Evolutionary conservation across 2,113 vertebrate species (phyloP).

Genomic region (Potamarius usumacintae): DNA sequence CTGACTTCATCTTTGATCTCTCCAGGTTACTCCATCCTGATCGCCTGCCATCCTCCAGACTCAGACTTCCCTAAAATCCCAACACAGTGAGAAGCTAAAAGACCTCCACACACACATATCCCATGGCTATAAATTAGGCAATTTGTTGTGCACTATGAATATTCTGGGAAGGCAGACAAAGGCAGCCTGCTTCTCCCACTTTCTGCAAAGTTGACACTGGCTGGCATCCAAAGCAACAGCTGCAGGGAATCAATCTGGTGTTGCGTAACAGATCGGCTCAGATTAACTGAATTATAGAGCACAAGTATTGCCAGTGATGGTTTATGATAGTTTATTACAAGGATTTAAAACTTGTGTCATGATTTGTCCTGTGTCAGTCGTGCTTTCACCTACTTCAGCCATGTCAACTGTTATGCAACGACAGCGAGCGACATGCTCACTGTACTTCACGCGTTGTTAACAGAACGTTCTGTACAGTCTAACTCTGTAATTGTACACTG

Average conservation of each 20-base stretch:
- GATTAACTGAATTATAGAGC: slow-evolving; percentile 2
- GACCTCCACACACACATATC: slow-evolving; percentile 3
- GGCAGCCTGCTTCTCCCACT: slow-evolving; percentile 6
- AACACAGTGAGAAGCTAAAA: no score
- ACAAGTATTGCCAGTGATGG: not conserved
- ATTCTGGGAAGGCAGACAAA: slow-evolving; percentile 28
- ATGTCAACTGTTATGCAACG: slow-evolving; percentile 16
- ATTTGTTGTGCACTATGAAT: slow-evolving; percentile 36
- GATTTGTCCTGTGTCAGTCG: slow-evolving; percentile 8
- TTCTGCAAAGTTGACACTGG: slow-evolving; percentile 35
- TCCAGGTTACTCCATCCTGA: no score
- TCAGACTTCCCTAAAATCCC: no score
- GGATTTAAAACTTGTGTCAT: not conserved
- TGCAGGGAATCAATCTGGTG: slow-evolving; percentile 28
- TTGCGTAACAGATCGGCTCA: slow-evolving; percentile 30
- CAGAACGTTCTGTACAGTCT: slow-evolving; percentile 18
- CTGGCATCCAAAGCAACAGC: slow-evolving; percentile 19
- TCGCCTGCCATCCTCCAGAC: no score
- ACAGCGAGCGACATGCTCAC: not conserved
- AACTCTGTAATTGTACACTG: not conserved
- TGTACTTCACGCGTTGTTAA: slow-evolving; percentile 21
- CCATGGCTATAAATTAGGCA: slow-evolving; percentile 33
- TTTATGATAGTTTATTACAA: slow-evolving; percentile 35
- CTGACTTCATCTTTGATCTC: no score
- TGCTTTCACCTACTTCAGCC: slow-evolving; percentile 22